Percentiles rank a stretch among this genome's conserved stretches.
These are phyloP conservation scores for Megathymus violae DNA, from an alignment of 1,140 invertebrate species.

Conservation along the genomic window DNA sequence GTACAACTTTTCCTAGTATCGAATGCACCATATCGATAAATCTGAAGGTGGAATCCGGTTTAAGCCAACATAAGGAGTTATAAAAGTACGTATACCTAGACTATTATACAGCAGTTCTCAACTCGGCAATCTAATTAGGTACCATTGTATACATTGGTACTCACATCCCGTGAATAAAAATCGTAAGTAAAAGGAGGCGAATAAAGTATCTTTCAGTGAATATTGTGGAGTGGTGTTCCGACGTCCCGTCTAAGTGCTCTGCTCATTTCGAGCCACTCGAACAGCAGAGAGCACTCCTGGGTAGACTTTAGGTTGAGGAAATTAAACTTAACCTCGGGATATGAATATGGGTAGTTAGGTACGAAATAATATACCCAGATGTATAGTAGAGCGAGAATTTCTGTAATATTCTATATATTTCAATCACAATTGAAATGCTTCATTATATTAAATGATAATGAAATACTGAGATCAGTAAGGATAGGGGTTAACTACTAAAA, in stretches of 20 bases:
- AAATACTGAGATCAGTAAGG: no score
- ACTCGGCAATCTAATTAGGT: conserved; percentile 12
- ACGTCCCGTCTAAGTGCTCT: conserved; percentile 73
- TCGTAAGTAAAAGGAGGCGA: conserved; percentile 46
- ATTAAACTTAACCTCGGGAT: conserved; percentile 48
- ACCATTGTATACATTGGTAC: conserved; percentile 22
- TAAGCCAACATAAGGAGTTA: no score
- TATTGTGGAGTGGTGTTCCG: conserved; percentile 66
- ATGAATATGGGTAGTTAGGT: conserved; percentile 37
- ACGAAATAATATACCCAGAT: conserved; percentile 25
- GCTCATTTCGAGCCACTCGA: conserved; percentile 73
- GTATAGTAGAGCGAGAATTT: no score
- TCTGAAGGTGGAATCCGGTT: no score
- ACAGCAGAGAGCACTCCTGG: conserved; percentile 46
- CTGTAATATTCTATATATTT: no score
- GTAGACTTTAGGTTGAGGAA: conserved; percentile 55
- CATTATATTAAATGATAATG: no score
- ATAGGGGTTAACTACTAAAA: no score
- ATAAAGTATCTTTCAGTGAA: conserved; percentile 52
- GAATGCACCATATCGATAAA: no score
- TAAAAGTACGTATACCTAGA: no score
- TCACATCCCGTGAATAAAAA: conserved; percentile 36
- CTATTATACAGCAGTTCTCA: no score
- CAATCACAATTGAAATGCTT: no score
- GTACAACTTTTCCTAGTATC: no score